A percentile compares a stretch with the other conserved stretches of the same genome.
phyloP scores from a whole-genome alignment of 2,888 invertebrate genomes.

The Pseudococcus longispinus region DNA sequence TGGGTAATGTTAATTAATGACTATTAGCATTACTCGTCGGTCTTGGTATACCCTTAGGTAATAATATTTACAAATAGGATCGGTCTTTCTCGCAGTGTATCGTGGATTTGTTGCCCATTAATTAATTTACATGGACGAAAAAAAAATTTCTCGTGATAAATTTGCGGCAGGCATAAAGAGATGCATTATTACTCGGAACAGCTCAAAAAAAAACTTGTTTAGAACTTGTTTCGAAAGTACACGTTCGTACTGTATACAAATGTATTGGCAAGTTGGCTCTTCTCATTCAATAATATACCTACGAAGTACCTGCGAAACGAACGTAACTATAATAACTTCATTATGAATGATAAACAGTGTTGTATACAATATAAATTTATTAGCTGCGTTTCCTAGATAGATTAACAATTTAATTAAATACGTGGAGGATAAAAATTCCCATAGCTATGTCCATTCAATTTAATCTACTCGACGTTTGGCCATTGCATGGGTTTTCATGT shows the following conservation, averaged over 20 bases:
- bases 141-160: not conserved
- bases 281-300: not conserved
- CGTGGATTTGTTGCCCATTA: not conserved
- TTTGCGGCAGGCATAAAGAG: not conserved
- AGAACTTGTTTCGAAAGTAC: not conserved
- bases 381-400: not conserved
- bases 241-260: too few relatives aligned
- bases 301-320: not conserved
- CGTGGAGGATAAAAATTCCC: not conserved
- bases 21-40: not conserved
- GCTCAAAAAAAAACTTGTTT: not conserved
- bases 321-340: not conserved
- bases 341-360: slow-evolving; percentile 7
- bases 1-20: not conserved
- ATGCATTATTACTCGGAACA: not conserved
- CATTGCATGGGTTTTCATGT: not conserved
- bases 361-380: not conserved
- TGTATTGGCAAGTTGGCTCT: not conserved
- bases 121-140: not conserved
- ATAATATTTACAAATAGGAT: not conserved
- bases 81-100: not conserved
- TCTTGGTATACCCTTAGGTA: not conserved
- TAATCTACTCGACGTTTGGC: not conserved
- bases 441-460: not conserved
- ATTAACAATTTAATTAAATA: not conserved